Base-by-base conservation (phyloP, 1,140 invertebrate species). In the Drosophila sechellia region DNA sequence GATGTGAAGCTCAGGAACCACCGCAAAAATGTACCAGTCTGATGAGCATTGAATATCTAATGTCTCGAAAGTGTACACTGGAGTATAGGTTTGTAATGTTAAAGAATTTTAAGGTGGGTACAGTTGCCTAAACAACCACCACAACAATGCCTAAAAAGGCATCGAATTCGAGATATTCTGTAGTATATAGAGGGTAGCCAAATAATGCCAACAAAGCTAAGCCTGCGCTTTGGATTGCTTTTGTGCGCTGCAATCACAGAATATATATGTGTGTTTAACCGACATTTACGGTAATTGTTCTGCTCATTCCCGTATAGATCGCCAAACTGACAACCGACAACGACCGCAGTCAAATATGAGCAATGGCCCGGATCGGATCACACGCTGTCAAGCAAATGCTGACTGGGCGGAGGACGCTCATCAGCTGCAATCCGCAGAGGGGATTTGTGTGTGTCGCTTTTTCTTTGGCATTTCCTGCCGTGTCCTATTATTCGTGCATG, bases 401-500 rank as follows among this genome's bases (percentile, higher is more conserved):
- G 58, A 86, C 59, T 61, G 42, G 25, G 42, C 63, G 50, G 15
- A 61, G 56, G 40, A 49, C 34, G 54, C 35, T 60, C 37, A 50
- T 64, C 55, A 63, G 39, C 31, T 60, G 74, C 46, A 56, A 53
- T 52, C 39, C 50, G 65, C 61, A 50, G 64, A 56, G 58, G 77
- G 53, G 74, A 64, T 76, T 60, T 64, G 60, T 45, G 63, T 63
- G 48, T 42, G 45, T 37, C 42, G 42, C 60, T 79, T 56, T 34
- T 64, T 45, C 68, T 71, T 55, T 79, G 65, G 59, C 78, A 76
- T 53, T 70, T 57, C 43, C 71, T 70, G 64, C 71, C 78, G 59
- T 70, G 66, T 68, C 42, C 63, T 39, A 43, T 25, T 59, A 77
- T 66, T 80, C 85, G 77, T 75, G 72, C 77, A 79, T 85, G 72